Percentiles rank a stretch among this genome's conserved stretches.
Evolutionary conservation across 2,888 invertebrate genomes (phyloP).

Genomic region (Protophormia terraenovae): DNA sequence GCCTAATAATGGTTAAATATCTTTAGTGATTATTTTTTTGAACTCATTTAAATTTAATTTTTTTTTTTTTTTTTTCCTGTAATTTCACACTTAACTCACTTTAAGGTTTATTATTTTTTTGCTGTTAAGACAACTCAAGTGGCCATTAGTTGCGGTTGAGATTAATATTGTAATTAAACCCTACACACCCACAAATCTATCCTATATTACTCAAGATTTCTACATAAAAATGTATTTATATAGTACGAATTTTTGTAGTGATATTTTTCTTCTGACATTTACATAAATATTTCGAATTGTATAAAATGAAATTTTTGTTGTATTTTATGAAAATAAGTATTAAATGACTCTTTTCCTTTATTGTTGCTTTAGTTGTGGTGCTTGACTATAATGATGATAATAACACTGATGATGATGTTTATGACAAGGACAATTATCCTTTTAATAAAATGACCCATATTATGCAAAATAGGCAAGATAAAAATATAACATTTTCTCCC

Average conservation of each 20-base stretch:
- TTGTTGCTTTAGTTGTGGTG: not conserved
- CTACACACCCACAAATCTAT: conserved; percentile 29
- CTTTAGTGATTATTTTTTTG: not conserved
- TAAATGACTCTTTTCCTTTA: conserved; percentile 20
- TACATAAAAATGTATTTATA: not conserved
- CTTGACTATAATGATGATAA: not conserved
- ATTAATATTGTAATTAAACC: conserved; percentile 69
- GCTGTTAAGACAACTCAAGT: conserved; percentile 37
- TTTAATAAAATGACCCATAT: conserved; percentile 6
- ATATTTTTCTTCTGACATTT: not conserved
- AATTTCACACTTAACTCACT: conserved; percentile 7
- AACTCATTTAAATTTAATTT: not conserved
- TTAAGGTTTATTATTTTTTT: not conserved
- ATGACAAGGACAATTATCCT: not conserved
- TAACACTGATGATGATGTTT: not conserved
- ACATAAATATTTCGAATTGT: not conserved
- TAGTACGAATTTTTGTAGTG: too few species aligned
- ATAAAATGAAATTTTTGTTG: not conserved
- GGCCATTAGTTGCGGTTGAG: conserved; percentile 68
- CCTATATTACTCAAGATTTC: not conserved
- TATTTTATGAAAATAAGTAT: conserved; percentile 16
- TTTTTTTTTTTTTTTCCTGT: not conserved
- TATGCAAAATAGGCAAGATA: not conserved
- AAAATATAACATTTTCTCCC: not conserved
- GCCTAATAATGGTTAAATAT: not conserved